Conservation (phyloP, 2,888 invertebrate species). For the Clistopyga incitator region DNA sequence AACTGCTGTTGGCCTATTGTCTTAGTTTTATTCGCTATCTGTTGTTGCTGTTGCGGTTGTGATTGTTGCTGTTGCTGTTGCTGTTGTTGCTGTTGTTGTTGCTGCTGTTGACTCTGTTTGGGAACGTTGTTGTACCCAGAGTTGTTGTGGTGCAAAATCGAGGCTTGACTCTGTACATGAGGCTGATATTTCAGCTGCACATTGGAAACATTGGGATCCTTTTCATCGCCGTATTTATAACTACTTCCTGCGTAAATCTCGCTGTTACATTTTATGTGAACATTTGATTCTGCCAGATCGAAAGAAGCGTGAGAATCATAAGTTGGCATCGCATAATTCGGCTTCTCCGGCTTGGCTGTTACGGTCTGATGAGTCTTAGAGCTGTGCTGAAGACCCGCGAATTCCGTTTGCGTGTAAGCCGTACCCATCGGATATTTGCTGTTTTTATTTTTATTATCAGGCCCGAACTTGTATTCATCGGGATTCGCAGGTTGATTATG, state of each 20-base stretch:
- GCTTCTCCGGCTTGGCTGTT: constrained; percentile 76
- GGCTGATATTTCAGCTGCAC: constrained; percentile 79
- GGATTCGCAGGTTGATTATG: constrained; percentile 71
- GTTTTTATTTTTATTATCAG: constrained; percentile 77
- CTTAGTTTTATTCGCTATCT: constrained; percentile 66
- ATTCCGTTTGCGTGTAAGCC: constrained; percentile 80
- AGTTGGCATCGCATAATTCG: constrained; percentile 77
- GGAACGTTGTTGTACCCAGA: constrained; percentile 70
- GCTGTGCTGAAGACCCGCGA: constrained; percentile 73
- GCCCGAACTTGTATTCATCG: constrained; percentile 76
- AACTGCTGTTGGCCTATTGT: constrained; percentile 78
- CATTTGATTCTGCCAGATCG: constrained; percentile 75
- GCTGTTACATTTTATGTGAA: constrained; percentile 77
- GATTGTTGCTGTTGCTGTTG: constrained; percentile 73
- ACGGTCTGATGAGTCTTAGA: constrained; percentile 73
- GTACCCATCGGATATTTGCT: constrained; percentile 79
- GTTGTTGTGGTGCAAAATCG: constrained; percentile 76
- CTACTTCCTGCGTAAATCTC: constrained; percentile 78
- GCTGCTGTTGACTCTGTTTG: constrained; percentile 64
- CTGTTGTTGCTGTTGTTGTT: constrained; percentile 70
- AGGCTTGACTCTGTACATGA: constrained; percentile 74
- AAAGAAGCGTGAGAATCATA: constrained; percentile 79
- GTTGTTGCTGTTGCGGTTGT: constrained; percentile 72
- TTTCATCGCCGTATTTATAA: constrained; percentile 79
- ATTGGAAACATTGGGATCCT: constrained; percentile 75